A percentile compares a stretch with the other conserved stretches of the same genome.
Evolutionary conservation across 1,140 invertebrate species (phyloP).

Genomic region (Cherax destructor): DNA sequence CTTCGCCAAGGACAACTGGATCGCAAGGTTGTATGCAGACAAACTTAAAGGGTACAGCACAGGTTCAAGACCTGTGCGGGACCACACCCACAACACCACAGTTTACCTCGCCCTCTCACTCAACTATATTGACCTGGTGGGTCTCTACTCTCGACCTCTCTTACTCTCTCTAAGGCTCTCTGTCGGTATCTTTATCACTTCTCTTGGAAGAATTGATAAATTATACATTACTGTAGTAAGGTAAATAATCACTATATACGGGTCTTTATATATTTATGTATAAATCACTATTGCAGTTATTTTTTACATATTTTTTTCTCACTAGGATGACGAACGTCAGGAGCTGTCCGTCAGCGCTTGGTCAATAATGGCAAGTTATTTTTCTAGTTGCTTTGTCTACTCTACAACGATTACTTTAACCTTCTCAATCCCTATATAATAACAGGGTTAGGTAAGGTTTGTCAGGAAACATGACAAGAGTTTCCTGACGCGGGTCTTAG

Average conservation of each 20-base stretch:
- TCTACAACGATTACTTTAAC: neutral
- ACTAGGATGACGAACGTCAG: conserved; percentile 39
- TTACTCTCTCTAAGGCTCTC: too few relatives aligned
- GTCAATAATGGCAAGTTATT: conserved; percentile 49
- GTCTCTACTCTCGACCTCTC: neutral
- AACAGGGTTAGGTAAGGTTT: too few relatives aligned
- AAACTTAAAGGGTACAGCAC: conserved; percentile 26
- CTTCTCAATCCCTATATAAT: neutral
- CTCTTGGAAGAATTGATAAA: too few relatives aligned
- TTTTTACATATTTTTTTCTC: neutral
- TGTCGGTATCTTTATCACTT: too few relatives aligned
- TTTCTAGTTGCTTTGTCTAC: neutral
- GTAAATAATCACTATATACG: too few relatives aligned
- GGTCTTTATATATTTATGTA: too few relatives aligned
- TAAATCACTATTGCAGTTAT: too few relatives aligned
- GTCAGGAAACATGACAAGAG: too few relatives aligned
- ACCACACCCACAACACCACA: conserved; percentile 31
- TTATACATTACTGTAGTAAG: too few relatives aligned
- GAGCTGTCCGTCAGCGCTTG: conserved; percentile 42
- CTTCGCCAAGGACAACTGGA: conserved; percentile 34
- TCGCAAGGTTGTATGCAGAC: conserved; percentile 13
- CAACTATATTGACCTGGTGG: conserved; percentile 19
- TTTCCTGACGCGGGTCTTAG: too few relatives aligned
- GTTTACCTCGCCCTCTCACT: conserved; percentile 31
- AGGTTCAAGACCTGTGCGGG: neutral